Conservation (phyloP, 2,888 invertebrate species). For the Callinectes sapidus region DNA sequence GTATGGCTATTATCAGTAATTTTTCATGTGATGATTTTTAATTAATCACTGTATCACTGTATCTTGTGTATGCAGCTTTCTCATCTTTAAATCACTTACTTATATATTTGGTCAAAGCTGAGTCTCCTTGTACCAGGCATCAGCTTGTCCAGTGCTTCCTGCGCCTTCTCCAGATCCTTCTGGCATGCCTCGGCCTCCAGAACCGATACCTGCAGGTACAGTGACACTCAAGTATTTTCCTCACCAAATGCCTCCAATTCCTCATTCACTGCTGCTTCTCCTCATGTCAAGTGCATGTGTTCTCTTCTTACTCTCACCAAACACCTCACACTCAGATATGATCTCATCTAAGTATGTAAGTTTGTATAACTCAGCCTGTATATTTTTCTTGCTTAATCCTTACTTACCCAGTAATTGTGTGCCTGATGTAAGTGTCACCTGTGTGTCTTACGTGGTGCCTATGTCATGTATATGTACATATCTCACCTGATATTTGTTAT, state of each 20-base stretch:
- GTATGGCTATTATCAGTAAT: background rate
- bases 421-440: no score
- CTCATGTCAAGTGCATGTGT: background rate
- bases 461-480: background rate
- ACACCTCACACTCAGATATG: background rate
- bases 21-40: background rate
- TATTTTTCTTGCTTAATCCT: background rate
- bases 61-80: background rate
- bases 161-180: slow-evolving; percentile 29
- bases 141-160: slow-evolving; percentile 34
- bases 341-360: background rate
- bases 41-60: background rate
- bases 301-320: background rate
- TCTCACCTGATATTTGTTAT: background rate
- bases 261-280: no score
- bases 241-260: no score
- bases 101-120: slow-evolving; percentile 36
- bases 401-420: background rate
- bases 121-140: background rate
- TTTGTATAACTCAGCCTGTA: background rate
- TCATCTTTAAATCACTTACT: background rate
- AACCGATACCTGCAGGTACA: slow-evolving; percentile 27
- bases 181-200: slow-evolving; percentile 44
- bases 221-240: no score
- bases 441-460: background rate